Evolutionary conservation across 2,797 vertebrate species (phyloP).

Genomic region (Chelmon rostratus): DNA sequence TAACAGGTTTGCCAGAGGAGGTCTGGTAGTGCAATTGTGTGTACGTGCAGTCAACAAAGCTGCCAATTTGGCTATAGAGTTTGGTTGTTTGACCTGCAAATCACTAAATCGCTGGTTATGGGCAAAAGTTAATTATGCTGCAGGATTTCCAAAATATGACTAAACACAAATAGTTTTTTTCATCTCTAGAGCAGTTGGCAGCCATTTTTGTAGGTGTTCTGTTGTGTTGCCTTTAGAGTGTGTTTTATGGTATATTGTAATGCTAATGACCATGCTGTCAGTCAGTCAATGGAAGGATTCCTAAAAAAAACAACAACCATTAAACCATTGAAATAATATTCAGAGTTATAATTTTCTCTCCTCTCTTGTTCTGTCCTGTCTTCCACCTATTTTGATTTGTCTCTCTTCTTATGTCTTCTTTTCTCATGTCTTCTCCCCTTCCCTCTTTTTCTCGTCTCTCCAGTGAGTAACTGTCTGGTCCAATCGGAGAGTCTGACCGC

Average conservation of each 20-base stretch:
- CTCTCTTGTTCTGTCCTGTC: neutral
- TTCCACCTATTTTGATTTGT: neutral
- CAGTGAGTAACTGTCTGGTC: constrained; percentile 50
- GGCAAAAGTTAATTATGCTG: neutral
- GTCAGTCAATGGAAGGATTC: neutral
- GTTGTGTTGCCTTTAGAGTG: neutral
- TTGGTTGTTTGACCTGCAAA: neutral
- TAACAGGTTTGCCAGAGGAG: constrained; percentile 26
- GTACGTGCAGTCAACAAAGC: neutral
- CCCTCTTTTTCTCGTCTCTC: constrained; percentile 8
- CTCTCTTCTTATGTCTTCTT: neutral
- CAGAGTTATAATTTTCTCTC: neutral
- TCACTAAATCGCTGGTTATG: neutral
- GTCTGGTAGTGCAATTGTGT: neutral
- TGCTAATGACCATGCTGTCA: neutral
- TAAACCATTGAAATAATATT: neutral
- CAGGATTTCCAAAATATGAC: neutral
- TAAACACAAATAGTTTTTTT: neutral
- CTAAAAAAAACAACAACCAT: neutral
- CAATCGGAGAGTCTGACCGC: constrained; percentile 52
- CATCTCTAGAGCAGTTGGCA: neutral
- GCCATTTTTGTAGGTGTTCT: neutral
- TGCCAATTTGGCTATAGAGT: neutral
- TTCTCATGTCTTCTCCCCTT: neutral
- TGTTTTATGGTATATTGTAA: neutral